These are phyloP conservation scores for Xiphophorus couchianus DNA, from an alignment of 2,113 vertebrate species.

Conservation along the genomic window DNA sequence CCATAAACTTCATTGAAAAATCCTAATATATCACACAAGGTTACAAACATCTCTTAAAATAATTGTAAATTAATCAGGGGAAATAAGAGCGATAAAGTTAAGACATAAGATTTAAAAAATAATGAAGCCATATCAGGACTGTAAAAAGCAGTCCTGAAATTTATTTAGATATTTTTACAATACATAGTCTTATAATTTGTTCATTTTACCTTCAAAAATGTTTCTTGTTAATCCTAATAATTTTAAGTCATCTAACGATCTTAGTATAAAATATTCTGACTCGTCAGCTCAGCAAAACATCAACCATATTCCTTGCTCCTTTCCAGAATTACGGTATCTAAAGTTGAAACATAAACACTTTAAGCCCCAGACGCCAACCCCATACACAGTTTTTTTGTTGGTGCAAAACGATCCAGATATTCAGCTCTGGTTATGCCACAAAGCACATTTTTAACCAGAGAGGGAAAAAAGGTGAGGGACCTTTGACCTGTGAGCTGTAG, in stretches of 20 bases:
- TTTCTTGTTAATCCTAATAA: not conserved
- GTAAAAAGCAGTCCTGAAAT: too few species aligned
- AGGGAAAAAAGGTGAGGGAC: slow-evolving; percentile 30
- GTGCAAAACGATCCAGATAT: not conserved
- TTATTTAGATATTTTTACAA: not conserved
- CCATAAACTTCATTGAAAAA: not conserved
- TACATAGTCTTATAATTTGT: not conserved
- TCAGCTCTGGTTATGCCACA: not conserved
- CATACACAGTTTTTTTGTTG: not conserved
- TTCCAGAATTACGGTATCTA: not conserved
- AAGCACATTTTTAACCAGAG: slow-evolving; percentile 17
- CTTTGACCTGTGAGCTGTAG: slow-evolving; percentile 51
- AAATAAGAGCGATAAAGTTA: too few species aligned
- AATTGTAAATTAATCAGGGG: too few species aligned
- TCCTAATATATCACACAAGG: not conserved
- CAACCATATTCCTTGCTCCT: not conserved
- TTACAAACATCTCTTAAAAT: too few species aligned
- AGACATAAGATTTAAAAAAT: too few species aligned
- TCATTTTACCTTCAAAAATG: not conserved
- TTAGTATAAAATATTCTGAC: not conserved
- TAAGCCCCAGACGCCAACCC: not conserved
- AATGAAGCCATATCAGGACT: too few species aligned
- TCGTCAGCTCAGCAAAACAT: not conserved
- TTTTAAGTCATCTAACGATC: not conserved
- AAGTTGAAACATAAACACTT: not conserved